Evolutionary conservation across 2,113 vertebrate genomes (phyloP), one percentile per base, ranked within the genome.

Genomic region (Menidia beryllina): DNA sequence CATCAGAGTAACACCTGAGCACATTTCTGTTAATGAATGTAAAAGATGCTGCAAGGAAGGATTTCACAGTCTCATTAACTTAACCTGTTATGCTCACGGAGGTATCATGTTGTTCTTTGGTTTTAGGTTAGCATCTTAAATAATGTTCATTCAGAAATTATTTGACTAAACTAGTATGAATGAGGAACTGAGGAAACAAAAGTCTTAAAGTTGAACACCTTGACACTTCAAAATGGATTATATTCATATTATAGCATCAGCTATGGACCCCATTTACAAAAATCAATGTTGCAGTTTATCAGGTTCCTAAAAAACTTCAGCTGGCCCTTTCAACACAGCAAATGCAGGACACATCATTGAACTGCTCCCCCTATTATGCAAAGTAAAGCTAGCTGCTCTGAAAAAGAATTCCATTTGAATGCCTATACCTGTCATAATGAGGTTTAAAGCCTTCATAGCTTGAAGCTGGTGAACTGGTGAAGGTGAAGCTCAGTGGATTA

Each of bases 301-400:
- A 60, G 54, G 66, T 27, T 65, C 34, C 52, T 67, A 64, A 81
- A 78, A 81, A 75, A 67, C 11, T 63, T 84, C 67, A 72, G 63
- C 52, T 34, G 60, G 62, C 58, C 36, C 48, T 50, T 39, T 68
- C 45, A 47, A 57, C 66, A 63, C 51, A 61, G 62, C 19, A 45
- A 69, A n/a, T 3, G 25, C 75, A 58, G 47, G 67, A 72, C 60
- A 45, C 43, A 73, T 54, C 68, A 61, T 43, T 77, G 79, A 85
- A 81, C 82, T 83, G 72, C 69, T 84, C 69, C 71, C 67, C 63
- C 53, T 75, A 59, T 82, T 86, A 80, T 84, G 81, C 54, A 82
- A 76, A 81, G 62, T 21, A 62, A 80, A 38, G 39, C 26, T 41
- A 53, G 61, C 24, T 7, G 20, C 73, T 70, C 43, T 72, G 66